A percentile compares a stretch with the other conserved stretches of the same genome.
Conservation (phyloP, 2,888 invertebrate genomes). For the Crepidodera aurea region DNA sequence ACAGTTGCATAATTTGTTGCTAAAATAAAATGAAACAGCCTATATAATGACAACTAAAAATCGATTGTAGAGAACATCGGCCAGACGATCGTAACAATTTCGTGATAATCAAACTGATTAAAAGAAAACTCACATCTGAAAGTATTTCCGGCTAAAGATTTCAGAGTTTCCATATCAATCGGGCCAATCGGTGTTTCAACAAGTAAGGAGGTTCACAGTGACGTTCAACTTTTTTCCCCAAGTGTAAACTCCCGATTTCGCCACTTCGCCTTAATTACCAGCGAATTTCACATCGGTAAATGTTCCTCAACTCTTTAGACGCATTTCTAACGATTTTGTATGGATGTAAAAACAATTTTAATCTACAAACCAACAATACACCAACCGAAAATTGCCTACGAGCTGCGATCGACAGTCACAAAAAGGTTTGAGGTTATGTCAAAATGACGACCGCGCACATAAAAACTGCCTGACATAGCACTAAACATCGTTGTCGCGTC, state of each 20-base stretch:
- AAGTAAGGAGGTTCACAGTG: conserved; percentile 34
- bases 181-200: conserved; percentile 30
- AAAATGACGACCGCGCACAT: conserved; percentile 21
- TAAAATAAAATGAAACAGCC: conserved; percentile 28
- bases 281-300: conserved; percentile 8
- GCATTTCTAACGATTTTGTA: background rate
- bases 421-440: conserved; percentile 39
- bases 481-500: conserved; percentile 8
- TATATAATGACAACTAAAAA: conserved; percentile 15
- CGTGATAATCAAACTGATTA: background rate
- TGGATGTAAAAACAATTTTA: conserved; percentile 2
- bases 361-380: conserved; percentile 22
- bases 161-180: conserved; percentile 37
- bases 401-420: conserved; percentile 23
- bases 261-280: conserved; percentile 2
- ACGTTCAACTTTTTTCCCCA: conserved; percentile 30
- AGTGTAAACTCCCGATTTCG: conserved; percentile 27
- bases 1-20: conserved; percentile 44
- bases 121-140: conserved; percentile 44
- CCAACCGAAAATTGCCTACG: conserved; percentile 24
- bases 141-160: conserved; percentile 40
- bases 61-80: conserved; percentile 13
- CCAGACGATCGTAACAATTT: background rate
- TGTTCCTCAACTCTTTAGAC: background rate
- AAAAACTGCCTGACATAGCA: conserved; percentile 34